Evolutionary conservation across 2,888 invertebrate species (phyloP).

Genomic region (Luperina nickerlii): DNA sequence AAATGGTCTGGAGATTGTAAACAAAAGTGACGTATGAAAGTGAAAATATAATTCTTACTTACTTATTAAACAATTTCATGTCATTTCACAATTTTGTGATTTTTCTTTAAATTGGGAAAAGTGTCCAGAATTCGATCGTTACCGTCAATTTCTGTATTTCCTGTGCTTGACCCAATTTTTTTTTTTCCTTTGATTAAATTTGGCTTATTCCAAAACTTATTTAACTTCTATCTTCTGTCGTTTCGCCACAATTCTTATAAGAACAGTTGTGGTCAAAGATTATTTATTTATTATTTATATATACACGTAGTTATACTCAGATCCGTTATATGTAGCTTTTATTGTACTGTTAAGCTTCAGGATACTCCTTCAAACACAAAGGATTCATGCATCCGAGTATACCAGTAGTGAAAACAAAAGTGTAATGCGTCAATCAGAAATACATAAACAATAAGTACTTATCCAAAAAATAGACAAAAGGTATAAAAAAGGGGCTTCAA

Average conservation of each 20-base stretch:
- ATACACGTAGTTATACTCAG: not conserved
- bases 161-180: not conserved
- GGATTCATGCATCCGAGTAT: not conserved
- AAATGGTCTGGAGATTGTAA: not conserved
- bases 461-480: too few species aligned
- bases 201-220: not conserved
- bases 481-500: too few species aligned
- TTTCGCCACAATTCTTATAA: constrained; percentile 3
- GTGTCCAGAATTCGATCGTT: not conserved
- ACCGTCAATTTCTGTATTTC: not conserved
- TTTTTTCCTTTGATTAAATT: not conserved
- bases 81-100: not conserved
- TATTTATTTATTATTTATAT: not conserved
- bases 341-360: too few species aligned
- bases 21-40: not conserved
- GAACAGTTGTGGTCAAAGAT: not conserved
- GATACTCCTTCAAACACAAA: constrained; percentile 2
- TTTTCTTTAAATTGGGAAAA: not conserved
- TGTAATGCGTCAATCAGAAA: too few species aligned
- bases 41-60: not conserved
- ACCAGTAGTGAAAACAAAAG: too few species aligned
- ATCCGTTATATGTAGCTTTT: not conserved
- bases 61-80: not conserved
- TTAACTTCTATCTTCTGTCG: not conserved
- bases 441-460: too few species aligned